Percentiles rank a stretch among this genome's conserved stretches.
Conservation (phyloP, 2,888 invertebrate species). For the Mythimna vitellina region DNA sequence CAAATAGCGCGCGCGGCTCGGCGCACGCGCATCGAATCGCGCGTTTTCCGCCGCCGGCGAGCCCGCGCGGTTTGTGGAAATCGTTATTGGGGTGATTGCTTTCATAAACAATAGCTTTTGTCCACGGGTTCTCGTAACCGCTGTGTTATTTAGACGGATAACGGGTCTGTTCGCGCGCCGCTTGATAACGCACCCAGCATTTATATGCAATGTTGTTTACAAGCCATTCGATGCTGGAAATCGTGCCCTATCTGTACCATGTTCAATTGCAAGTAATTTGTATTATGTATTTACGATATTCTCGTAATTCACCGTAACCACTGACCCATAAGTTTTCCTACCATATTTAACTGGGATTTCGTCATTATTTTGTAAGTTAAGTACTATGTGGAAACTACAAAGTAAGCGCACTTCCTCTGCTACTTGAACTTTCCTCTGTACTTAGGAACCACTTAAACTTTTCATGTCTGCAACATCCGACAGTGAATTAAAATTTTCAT, state of each 20-base stretch:
- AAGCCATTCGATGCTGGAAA: constrained; percentile 66
- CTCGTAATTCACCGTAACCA: constrained; percentile 60
- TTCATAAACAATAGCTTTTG: constrained; percentile 90
- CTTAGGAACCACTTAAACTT: constrained; percentile 21
- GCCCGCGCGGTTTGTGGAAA: constrained; percentile 87
- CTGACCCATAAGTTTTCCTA: constrained; percentile 50
- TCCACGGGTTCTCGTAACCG: constrained; percentile 83
- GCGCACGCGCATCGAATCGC: constrained; percentile 89
- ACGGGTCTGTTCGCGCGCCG: constrained; percentile 75
- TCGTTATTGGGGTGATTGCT: constrained; percentile 90
- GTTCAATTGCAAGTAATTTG: constrained; percentile 66
- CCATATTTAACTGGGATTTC: constrained; percentile 51
- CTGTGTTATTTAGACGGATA: constrained; percentile 82
- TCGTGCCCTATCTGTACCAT: constrained; percentile 66
- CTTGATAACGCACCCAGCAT: constrained; percentile 77
- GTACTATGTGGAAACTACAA: constrained; percentile 7
- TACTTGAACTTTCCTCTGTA: constrained; percentile 24
- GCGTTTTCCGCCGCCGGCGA: constrained; percentile 86
- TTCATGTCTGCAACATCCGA: constrained; percentile 13
- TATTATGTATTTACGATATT: constrained; percentile 62
- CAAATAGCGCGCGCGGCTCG: constrained; percentile 82
- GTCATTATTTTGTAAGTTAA: constrained; percentile 40
- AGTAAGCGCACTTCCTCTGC: constrained; percentile 19
- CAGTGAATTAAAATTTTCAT: constrained; percentile 20
- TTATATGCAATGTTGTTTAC: constrained; percentile 73